These are phyloP conservation scores for Meloe dianella DNA, from an alignment of 2,888 invertebrate genomes.

Conservation along the genomic window DNA sequence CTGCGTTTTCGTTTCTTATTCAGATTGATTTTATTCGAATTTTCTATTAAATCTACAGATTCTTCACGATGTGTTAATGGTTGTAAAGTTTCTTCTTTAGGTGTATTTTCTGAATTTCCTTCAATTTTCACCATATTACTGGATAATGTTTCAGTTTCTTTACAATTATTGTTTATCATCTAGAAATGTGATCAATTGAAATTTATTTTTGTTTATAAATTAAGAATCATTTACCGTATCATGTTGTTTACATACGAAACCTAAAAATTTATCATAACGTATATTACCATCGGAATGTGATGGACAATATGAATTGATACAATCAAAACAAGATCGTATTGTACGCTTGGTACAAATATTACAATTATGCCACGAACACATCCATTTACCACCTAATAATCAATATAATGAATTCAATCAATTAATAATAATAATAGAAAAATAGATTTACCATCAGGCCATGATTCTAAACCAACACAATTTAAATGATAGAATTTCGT, in stretches of 20 bases:
- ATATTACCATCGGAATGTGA: slow-evolving; percentile 56
- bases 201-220: too few species aligned
- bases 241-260: slow-evolving; percentile 52
- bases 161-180: slow-evolving; percentile 19
- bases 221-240: slow-evolving; percentile 48
- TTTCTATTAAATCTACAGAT: neutral
- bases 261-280: slow-evolving; percentile 50
- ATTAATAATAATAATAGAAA: slow-evolving; percentile 11
- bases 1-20: slow-evolving; percentile 34
- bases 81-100: too few species aligned
- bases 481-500: slow-evolving; percentile 54
- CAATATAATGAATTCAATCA: neutral
- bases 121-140: slow-evolving; percentile 10
- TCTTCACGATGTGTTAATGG: too few species aligned
- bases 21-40: slow-evolving; percentile 30
- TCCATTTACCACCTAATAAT: slow-evolving; percentile 48
- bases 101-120: too few species aligned
- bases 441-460: slow-evolving; percentile 50
- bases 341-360: slow-evolving; percentile 56
- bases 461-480: slow-evolving; percentile 51
- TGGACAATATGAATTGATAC: slow-evolving; percentile 57
- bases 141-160: too few species aligned
- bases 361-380: slow-evolving; percentile 58
- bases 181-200: too few species aligned
- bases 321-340: slow-evolving; percentile 55